Evolutionary conservation across 2,888 invertebrate genomes (phyloP).

Genomic region (Gymnocheta viridis): DNA sequence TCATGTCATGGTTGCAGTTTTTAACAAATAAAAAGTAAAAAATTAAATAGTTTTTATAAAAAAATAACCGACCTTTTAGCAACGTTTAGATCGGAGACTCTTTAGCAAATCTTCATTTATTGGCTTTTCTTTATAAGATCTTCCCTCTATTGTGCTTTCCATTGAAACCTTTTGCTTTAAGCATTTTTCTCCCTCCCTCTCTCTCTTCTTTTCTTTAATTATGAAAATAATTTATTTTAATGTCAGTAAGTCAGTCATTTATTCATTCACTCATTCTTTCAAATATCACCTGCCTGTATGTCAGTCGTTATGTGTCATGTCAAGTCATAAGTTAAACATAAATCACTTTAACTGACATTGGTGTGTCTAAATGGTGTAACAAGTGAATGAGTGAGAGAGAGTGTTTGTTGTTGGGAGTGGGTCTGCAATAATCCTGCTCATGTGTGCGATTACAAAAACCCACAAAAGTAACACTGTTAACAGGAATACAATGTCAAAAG

Average conservation of each 20-base stretch:
- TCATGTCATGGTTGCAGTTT: no score
- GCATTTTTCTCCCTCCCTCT: no score
- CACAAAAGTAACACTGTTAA: neutral
- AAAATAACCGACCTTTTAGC: no score
- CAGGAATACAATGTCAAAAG: slow-evolving; percentile 5
- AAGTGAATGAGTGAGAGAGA: neutral
- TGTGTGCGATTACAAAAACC: slow-evolving; percentile 23
- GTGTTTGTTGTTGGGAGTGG: neutral
- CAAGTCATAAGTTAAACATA: slow-evolving; percentile 52
- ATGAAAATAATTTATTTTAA: neutral
- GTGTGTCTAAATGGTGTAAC: slow-evolving; percentile 27
- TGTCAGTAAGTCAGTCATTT: slow-evolving; percentile 4
- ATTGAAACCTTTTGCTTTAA: no score
- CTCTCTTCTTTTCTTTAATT: no score
- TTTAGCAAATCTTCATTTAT: no score
- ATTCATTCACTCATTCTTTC: neutral
- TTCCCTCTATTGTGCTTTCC: no score
- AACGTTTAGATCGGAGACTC: no score
- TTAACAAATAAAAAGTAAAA: no score
- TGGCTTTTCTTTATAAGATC: no score
- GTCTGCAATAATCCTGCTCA: slow-evolving; percentile 29
- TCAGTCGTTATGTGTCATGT: slow-evolving; percentile 52
- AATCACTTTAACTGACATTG: slow-evolving; percentile 60
- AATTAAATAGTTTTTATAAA: no score
- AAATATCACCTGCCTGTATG: slow-evolving; percentile 33